Conservation (phyloP, 2,113 vertebrate genomes). For the Daboia siamensis region DNA sequence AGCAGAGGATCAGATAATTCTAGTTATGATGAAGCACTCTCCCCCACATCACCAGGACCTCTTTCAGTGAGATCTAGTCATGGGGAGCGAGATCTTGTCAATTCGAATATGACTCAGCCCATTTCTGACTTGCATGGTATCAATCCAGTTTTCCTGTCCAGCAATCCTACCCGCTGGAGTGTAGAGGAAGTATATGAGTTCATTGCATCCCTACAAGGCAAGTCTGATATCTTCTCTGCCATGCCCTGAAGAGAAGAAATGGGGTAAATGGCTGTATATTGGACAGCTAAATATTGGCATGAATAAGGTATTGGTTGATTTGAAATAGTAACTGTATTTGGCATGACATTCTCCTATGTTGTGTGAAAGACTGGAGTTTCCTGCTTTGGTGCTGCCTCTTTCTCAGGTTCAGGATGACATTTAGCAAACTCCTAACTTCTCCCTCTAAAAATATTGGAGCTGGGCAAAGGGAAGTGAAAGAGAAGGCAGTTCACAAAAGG, state of each 20-base stretch:
- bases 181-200: constrained; percentile 95
- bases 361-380: not conserved
- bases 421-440: not conserved
- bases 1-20: constrained; percentile 90
- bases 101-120: constrained; percentile 73
- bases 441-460: not conserved
- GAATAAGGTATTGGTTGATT: not conserved
- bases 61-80: constrained; percentile 80
- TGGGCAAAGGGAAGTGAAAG: not conserved
- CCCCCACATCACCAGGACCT: constrained; percentile 86
- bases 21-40: constrained; percentile 89
- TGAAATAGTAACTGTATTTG: not conserved
- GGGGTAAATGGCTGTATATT: not conserved
- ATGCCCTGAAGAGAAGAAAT: not conserved
- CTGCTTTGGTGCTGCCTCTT: not conserved
- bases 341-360: not conserved
- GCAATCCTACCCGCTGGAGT: constrained; percentile 89
- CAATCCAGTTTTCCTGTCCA: constrained; percentile 83
- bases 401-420: not conserved
- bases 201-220: constrained; percentile 94
- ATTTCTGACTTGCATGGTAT: constrained; percentile 82
- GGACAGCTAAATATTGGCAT: not conserved
- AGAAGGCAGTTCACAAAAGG: not conserved
- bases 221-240: constrained; percentile 15
- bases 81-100: constrained; percentile 75